These are phyloP conservation scores for Diachasmimorpha longicaudata DNA, from an alignment of 1,140 invertebrate genomes.

Conservation along the genomic window DNA sequence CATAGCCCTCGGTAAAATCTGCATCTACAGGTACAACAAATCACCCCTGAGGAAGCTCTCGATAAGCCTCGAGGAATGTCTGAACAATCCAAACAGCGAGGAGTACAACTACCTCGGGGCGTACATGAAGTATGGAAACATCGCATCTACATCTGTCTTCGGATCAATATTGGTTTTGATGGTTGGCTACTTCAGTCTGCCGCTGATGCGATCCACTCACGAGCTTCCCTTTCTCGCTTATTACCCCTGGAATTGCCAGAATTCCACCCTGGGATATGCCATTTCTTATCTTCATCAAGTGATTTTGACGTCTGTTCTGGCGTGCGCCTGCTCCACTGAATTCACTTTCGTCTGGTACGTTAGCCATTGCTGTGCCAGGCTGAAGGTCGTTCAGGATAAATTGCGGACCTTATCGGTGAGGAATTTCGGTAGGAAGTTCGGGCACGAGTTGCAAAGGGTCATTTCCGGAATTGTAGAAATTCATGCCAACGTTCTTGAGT, in stretches of 20 bases:
- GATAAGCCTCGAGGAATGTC: constrained; percentile 4
- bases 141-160: constrained; percentile 6
- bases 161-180: background rate
- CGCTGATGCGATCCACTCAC: background rate
- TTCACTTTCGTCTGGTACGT: constrained; percentile 22
- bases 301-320: background rate
- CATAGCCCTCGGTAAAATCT: constrained; percentile 26
- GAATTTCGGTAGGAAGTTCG: background rate
- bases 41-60: background rate
- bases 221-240: constrained; percentile 16
- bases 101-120: background rate
- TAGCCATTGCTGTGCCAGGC: constrained; percentile 20
- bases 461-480: constrained; percentile 12
- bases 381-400: constrained; percentile 4
- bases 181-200: constrained; percentile 11
- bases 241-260: constrained; percentile 17
- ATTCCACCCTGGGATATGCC: constrained; percentile 17
- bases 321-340: constrained; percentile 18
- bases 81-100: constrained; percentile 8
- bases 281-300: constrained; percentile 14
- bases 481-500: constrained; percentile 21
- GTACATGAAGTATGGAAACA: constrained; percentile 7
- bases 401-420: background rate
- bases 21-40: constrained; percentile 22
- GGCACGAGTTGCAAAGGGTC: background rate